Evolutionary conservation across 2,888 invertebrate species (phyloP).

Genomic region (Sipunculus nudus): DNA sequence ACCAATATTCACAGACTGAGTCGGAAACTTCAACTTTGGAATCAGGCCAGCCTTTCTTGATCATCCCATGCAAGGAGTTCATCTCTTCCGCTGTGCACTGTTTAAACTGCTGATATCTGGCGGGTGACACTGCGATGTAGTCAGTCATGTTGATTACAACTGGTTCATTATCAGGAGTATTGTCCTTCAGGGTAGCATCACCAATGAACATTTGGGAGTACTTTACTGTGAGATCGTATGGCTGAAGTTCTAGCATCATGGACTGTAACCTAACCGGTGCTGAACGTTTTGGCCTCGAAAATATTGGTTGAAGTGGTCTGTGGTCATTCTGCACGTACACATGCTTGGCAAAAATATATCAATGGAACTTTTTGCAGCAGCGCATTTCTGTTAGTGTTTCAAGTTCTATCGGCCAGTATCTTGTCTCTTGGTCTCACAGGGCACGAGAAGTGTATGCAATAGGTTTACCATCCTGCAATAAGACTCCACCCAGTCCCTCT

Average conservation of each 20-base stretch:
- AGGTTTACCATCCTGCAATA: conserved; percentile 5
- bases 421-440: conserved; percentile 3
- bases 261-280: conserved; percentile 25
- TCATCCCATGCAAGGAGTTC: conserved; percentile 11
- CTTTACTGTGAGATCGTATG: conserved; percentile 19
- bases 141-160: no score
- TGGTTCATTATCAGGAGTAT: no score
- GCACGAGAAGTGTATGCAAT: conserved; percentile 15
- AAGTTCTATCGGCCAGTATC: conserved; percentile 12
- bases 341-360: conserved; percentile 14
- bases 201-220: conserved; percentile 21
- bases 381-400: conserved; percentile 1
- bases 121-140: no score
- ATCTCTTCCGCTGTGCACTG: no score
- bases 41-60: conserved; percentile 13
- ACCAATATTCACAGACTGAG: conserved; percentile 14
- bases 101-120: no score
- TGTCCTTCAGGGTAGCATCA: conserved; percentile 14
- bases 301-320: conserved; percentile 32
- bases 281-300: conserved; percentile 3
- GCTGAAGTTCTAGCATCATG: conserved; percentile 29
- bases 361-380: conserved; percentile 6
- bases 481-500: conserved; percentile 1
- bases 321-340: conserved; percentile 20
- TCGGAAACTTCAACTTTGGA: neutral